Evolutionary conservation across 2,888 invertebrate genomes (phyloP).

Genomic region (Xestia rhomboidea): DNA sequence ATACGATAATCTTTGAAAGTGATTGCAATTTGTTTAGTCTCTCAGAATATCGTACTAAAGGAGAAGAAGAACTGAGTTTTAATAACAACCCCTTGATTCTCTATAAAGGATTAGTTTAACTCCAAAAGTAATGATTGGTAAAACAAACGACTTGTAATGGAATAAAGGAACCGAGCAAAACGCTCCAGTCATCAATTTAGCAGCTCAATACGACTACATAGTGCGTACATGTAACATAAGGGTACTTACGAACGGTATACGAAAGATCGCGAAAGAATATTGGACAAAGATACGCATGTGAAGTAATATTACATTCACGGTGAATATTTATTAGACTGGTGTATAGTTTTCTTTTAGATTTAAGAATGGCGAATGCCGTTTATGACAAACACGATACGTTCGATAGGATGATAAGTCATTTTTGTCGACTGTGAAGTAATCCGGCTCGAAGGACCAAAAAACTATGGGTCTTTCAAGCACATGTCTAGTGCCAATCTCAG

Average conservation of each 20-base stretch:
- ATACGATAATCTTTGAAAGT: not conserved
- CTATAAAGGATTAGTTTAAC: not conserved
- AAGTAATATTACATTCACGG: constrained; percentile 32
- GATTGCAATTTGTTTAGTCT: not conserved
- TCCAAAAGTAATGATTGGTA: not conserved
- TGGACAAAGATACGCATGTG: constrained; percentile 35
- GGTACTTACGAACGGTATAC: constrained; percentile 22
- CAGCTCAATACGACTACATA: constrained; percentile 31
- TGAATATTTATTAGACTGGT: constrained; percentile 33
- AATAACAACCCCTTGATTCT: not conserved
- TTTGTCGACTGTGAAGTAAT: constrained; percentile 10
- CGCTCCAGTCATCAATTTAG: constrained; percentile 36
- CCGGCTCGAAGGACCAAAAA: constrained; percentile 22
- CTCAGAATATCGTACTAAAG: not conserved
- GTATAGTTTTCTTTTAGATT: constrained; percentile 24
- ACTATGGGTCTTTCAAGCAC: not conserved
- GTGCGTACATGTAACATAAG: constrained; percentile 41
- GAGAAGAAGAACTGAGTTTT: not conserved
- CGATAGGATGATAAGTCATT: not conserved
- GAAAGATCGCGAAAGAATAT: constrained; percentile 49
- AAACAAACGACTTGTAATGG: constrained; percentile 16
- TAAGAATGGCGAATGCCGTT: not conserved
- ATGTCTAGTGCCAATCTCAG: constrained; percentile 24
- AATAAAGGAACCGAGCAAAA: constrained; percentile 18
- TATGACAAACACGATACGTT: not conserved